Conservation (phyloP, 2,888 invertebrate genomes). For the Andrena bucephala region DNA sequence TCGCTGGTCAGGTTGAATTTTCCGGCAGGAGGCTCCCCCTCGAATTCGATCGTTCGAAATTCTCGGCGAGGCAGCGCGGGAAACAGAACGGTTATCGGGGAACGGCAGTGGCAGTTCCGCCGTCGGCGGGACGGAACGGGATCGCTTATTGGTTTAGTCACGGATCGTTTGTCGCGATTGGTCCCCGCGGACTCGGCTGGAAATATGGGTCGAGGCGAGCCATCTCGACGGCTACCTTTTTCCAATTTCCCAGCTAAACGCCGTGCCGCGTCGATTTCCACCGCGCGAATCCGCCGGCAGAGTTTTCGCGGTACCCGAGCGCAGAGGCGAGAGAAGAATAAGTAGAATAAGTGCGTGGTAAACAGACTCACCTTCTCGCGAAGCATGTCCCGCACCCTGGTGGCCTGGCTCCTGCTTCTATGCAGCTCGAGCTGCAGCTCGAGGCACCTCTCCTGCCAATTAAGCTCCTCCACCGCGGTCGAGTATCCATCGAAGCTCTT, state of each 20-base stretch:
- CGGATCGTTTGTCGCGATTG: slow-evolving; percentile 77
- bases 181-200: slow-evolving; percentile 65
- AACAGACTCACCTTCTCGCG: slow-evolving; percentile 92
- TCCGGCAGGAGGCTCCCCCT: no score
- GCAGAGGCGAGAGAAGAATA: not conserved
- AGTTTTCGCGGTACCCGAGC: no score
- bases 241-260: slow-evolving; percentile 38
- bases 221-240: slow-evolving; percentile 29
- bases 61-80: slow-evolving; percentile 32
- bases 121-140: slow-evolving; percentile 52
- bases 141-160: slow-evolving; percentile 80
- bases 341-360: slow-evolving; percentile 5
- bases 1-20: no score
- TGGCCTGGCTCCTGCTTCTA: slow-evolving; percentile 94
- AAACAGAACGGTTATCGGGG: slow-evolving; percentile 54
- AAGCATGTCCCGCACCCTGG: slow-evolving; percentile 94
- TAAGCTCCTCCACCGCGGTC: slow-evolving; percentile 86
- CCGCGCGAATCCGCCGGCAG: not conserved
- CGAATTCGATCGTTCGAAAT: no score
- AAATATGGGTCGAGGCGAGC: slow-evolving; percentile 56
- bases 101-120: slow-evolving; percentile 32
- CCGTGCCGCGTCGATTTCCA: slow-evolving; percentile 6
- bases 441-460: slow-evolving; percentile 96
- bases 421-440: slow-evolving; percentile 94
- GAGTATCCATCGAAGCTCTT: slow-evolving; percentile 83